Evolutionary conservation across 2,888 invertebrate species (phyloP).

Genomic region (Adelognathus sp.): DNA sequence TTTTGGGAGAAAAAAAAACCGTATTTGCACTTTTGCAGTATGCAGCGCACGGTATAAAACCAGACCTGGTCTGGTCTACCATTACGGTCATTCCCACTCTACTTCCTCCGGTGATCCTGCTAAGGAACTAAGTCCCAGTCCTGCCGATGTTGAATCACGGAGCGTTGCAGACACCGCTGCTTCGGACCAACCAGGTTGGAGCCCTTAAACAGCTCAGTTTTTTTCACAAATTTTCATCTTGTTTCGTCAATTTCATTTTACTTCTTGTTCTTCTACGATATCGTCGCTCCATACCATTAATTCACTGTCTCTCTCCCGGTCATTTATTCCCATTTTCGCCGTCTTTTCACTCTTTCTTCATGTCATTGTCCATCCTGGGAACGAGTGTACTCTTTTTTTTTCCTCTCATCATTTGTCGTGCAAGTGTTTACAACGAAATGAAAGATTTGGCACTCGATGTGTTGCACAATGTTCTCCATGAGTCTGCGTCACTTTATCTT

Average conservation of each 20-base stretch:
- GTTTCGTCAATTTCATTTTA: slow-evolving; percentile 52
- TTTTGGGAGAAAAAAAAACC: slow-evolving; percentile 80
- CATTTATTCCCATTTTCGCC: slow-evolving; percentile 80
- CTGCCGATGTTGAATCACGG: slow-evolving; percentile 81
- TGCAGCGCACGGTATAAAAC: slow-evolving; percentile 99
- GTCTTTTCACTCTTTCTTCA: slow-evolving; percentile 65
- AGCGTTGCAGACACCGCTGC: slow-evolving; percentile 81
- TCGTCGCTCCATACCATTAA: slow-evolving; percentile 51
- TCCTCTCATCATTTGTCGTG: slow-evolving; percentile 36
- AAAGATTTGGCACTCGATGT: background rate
- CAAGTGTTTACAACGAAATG: slow-evolving; percentile 26
- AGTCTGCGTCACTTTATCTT: slow-evolving; percentile 22
- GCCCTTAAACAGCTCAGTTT: slow-evolving; percentile 83
- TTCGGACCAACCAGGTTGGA: slow-evolving; percentile 83
- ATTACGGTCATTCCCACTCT: slow-evolving; percentile 95
- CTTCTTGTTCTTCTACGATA: slow-evolving; percentile 81
- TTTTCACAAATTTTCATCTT: slow-evolving; percentile 81
- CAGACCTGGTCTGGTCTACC: slow-evolving; percentile 96
- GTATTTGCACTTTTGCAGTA: slow-evolving; percentile 86
- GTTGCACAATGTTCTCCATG: background rate
- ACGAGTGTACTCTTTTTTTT: slow-evolving; percentile 58
- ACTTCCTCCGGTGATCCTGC: slow-evolving; percentile 81
- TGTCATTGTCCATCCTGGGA: slow-evolving; percentile 38
- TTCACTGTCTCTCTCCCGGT: slow-evolving; percentile 64
- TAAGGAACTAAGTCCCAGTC: slow-evolving; percentile 82